Percentiles rank a stretch among this genome's conserved stretches.
phyloP scores from a whole-genome alignment of 2,888 invertebrate genomes.

The Cerastis rubricosa region DNA sequence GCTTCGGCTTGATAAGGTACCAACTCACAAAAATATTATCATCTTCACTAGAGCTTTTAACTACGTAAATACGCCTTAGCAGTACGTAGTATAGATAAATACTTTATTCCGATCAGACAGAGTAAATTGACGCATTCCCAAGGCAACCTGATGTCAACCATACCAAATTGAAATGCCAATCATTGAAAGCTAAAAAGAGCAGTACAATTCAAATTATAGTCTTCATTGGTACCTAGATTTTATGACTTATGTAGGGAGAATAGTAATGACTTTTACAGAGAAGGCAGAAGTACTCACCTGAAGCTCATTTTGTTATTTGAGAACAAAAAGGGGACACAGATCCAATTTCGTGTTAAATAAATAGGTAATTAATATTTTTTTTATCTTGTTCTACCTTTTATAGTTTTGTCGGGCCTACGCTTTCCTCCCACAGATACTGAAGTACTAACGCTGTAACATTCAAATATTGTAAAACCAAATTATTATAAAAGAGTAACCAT shows the following conservation, averaged over 20 bases:
- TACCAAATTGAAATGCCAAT: constrained; percentile 84
- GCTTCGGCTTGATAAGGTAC: not conserved
- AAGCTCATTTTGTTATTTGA: not conserved
- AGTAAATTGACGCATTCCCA: constrained; percentile 77
- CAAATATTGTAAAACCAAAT: too few relatives aligned
- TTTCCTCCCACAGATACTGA: too few relatives aligned
- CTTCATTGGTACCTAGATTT: not conserved
- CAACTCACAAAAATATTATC: too few relatives aligned
- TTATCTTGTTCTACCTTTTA: too few relatives aligned
- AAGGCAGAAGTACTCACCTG: not conserved
- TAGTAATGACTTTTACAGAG: not conserved
- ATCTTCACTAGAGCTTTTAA: not conserved
- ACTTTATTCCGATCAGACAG: constrained; percentile 35
- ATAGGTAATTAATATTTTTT: not conserved
- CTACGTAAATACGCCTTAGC: not conserved
- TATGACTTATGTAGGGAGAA: not conserved
- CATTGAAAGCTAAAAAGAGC: constrained; percentile 69
- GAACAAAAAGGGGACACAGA: not conserved
- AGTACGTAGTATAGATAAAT: not conserved
- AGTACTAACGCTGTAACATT: too few relatives aligned
- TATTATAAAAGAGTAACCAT: too few relatives aligned
- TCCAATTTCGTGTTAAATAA: not conserved
- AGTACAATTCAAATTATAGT: constrained; percentile 13
- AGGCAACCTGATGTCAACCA: constrained; percentile 71
- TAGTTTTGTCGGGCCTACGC: too few relatives aligned